Base-by-base conservation (phyloP, 1,140 invertebrate species). In the Drosophila pachea region DNA sequence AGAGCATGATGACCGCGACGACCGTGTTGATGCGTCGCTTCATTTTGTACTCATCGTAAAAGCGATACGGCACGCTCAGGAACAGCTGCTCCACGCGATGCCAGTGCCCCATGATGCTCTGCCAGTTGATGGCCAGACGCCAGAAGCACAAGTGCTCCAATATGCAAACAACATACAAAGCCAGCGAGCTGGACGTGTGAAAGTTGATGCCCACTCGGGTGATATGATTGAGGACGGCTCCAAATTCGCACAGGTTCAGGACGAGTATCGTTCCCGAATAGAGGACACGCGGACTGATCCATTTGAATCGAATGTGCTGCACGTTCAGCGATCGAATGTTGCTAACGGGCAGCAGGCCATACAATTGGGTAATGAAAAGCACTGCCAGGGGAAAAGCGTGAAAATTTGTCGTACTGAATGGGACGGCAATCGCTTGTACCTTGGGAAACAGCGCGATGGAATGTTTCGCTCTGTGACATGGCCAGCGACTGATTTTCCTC, bases 131-230 rank as follows among this genome's bases (percentile, higher is more conserved):
- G 4, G 88, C 88, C 68, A 89, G 47, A 62, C 73, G 50, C 82
- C 86, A 89, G 49, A 89, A 89, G 65, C 74, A 84, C 5, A 89
- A 7, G 43, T 88, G 87, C 61, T 88, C 87, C 67, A 88, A 14
- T 8, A 88, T 33, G 9, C 87, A 88, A 6, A 88, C 83, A 16
- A 82, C 60, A 50, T 79, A 88, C 9, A 88, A 55, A 0, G 87
- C 74, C 35, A 88, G 32, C 0, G 79, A 68, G 56, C 87, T 88
- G 16, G 83, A 82, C 5, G 64, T 79, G 22, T 88, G 83, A 53
- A 88, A 88, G 50, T 45, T 86, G 8, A 88, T 48, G 16, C 79
- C 74, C 35, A 68, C 66, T 1, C 68, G 56, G 35, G 35, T 36
- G 5, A 88, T 54, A 60, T 72, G 71, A 49, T 79, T 66, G 4